These are phyloP conservation scores for Galbula dea DNA, from an alignment of 2,113 vertebrate genomes.

Conservation along the genomic window DNA sequence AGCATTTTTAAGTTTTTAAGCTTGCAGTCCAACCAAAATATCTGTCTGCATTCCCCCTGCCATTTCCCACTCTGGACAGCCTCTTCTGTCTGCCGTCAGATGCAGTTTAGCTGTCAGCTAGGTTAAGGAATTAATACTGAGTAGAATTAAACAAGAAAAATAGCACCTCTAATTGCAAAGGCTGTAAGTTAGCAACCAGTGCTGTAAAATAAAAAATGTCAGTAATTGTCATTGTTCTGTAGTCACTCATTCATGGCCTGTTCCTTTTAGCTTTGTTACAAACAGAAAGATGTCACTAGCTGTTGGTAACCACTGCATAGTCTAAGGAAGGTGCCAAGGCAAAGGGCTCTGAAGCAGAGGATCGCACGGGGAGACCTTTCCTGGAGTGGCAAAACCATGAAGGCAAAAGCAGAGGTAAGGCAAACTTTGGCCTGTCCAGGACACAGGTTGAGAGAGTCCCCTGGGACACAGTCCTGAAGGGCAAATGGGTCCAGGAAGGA, in stretches of 20 bases:
- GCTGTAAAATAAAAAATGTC: background rate
- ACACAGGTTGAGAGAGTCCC: too few relatives aligned
- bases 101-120: background rate
- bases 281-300: background rate
- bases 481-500: too few relatives aligned
- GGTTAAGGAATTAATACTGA: background rate
- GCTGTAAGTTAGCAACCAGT: background rate
- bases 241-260: background rate
- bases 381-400: too few relatives aligned
- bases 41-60: background rate
- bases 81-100: background rate
- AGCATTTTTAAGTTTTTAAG: background rate
- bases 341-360: too few relatives aligned
- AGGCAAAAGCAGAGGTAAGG: too few relatives aligned
- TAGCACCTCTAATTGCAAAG: constrained; percentile 1
- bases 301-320: background rate
- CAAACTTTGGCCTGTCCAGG: too few relatives aligned
- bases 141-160: background rate
- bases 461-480: too few relatives aligned
- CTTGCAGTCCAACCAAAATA: background rate
- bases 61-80: background rate
- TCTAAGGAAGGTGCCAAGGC: background rate
- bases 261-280: background rate
- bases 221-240: background rate
- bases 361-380: too few relatives aligned